These are phyloP conservation scores for Oconnorella tubifera DNA, from an alignment of 2,888 invertebrate species.

Conservation along the genomic window DNA sequence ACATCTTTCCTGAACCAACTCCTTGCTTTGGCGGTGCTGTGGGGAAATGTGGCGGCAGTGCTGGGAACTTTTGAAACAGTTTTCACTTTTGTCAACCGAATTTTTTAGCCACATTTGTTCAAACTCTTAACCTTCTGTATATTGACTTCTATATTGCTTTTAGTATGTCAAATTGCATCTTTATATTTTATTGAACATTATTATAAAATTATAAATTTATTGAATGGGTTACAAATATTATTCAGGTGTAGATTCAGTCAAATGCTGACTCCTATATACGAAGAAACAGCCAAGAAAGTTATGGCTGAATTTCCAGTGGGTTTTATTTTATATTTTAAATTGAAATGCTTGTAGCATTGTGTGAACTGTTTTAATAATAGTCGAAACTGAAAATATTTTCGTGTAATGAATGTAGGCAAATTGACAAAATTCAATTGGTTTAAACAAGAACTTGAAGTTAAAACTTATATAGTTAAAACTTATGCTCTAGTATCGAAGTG, in stretches of 20 bases:
- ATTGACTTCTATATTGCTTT: not conserved
- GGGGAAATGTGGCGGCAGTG: too few species aligned
- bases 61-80: too few species aligned
- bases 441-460: too few species aligned
- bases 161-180: not conserved
- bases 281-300: slow-evolving; percentile 87
- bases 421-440: too few species aligned
- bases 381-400: not conserved
- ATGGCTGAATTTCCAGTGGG: slow-evolving; percentile 65
- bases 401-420: not conserved
- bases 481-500: too few species aligned
- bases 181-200: not conserved
- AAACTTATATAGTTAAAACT: too few species aligned
- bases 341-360: too few species aligned
- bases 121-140: too few species aligned
- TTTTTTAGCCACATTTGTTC: too few species aligned
- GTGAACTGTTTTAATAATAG: not conserved
- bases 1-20: too few species aligned
- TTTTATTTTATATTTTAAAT: slow-evolving; percentile 3
- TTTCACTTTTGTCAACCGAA: too few species aligned
- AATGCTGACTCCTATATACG: slow-evolving; percentile 90
- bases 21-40: too few species aligned
- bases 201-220: not conserved
- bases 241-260: slow-evolving; percentile 87
- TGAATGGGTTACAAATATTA: not conserved